These are phyloP conservation scores for Rhagologus leucostigma DNA, from an alignment of 2,113 vertebrate species.

Conservation along the genomic window DNA sequence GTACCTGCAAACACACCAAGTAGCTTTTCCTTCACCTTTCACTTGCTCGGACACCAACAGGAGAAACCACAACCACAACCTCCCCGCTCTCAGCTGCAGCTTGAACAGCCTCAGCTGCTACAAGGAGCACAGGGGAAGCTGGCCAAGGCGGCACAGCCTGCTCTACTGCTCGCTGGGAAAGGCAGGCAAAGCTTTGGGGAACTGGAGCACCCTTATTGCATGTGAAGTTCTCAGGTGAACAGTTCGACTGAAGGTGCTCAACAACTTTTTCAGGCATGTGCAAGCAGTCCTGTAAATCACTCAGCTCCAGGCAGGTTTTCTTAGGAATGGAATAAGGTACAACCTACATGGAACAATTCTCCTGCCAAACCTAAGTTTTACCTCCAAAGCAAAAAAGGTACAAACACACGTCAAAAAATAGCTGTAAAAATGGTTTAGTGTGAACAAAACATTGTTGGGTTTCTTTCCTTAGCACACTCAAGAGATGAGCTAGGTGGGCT, in stretches of 20 bases:
- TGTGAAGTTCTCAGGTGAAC: neutral
- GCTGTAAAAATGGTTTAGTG: neutral
- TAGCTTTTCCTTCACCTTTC: neutral
- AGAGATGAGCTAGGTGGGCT: neutral
- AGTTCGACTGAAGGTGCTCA: neutral
- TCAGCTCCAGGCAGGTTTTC: neutral
- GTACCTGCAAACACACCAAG: neutral
- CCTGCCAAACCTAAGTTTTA: neutral
- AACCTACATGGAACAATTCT: neutral
- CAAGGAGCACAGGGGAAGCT: neutral
- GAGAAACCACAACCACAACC: neutral
- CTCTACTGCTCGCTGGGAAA: neutral
- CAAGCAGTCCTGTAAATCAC: neutral
- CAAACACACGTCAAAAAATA: neutral
- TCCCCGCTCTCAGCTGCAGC: rapidly evolving
- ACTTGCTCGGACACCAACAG: neutral
- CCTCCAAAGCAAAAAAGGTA: neutral
- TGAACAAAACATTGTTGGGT: rapidly evolving
- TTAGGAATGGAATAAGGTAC: neutral
- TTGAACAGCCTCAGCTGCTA: neutral
- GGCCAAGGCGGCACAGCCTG: rapidly evolving
- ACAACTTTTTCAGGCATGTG: neutral
- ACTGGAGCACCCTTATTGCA: neutral
- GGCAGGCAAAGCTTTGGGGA: neutral
- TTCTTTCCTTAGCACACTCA: neutral